phyloP scores from a whole-genome alignment of 2,797 vertebrate genomes.

The Valencia hispanica region DNA sequence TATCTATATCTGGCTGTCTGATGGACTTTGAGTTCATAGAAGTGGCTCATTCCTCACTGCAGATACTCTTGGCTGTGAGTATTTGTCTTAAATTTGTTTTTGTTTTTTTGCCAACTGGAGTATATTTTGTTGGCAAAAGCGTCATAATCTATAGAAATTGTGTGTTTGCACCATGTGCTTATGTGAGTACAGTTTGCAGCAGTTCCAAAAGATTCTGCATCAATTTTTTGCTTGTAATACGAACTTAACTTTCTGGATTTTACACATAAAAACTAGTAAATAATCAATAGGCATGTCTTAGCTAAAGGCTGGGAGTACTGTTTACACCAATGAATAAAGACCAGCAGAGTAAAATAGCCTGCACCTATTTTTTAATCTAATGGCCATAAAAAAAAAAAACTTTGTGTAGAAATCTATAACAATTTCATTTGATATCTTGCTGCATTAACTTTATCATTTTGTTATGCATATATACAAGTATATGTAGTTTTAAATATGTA shows the following conservation, averaged over 20 bases:
- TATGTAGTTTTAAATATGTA: not conserved
- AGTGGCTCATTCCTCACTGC: constrained; percentile 96
- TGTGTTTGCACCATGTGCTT: not conserved
- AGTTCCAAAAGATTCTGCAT: not conserved
- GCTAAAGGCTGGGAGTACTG: not conserved
- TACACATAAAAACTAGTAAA: not conserved
- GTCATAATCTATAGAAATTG: not conserved
- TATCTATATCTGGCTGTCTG: constrained; percentile 95
- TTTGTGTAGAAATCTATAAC: not conserved
- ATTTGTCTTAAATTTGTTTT: constrained; percentile 10
- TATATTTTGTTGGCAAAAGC: constrained; percentile 1
- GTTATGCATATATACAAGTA: not conserved
- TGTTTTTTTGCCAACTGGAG: too few species aligned
- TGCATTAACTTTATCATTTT: not conserved
- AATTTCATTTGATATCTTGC: not conserved
- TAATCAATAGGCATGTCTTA: not conserved
- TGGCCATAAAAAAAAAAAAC: not conserved
- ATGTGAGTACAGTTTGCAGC: constrained; percentile 1
- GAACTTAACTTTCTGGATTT: not conserved
- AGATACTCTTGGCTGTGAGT: constrained; percentile 99
- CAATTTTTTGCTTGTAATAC: not conserved
- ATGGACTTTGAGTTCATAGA: constrained; percentile 99
- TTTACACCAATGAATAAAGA: not conserved
- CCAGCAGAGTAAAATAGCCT: not conserved
- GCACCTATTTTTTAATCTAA: too few species aligned